A percentile compares a stretch with the other conserved stretches of the same genome.
Conservation (phyloP, 2,888 invertebrate genomes). For the Trissoscelio sp. region DNA sequence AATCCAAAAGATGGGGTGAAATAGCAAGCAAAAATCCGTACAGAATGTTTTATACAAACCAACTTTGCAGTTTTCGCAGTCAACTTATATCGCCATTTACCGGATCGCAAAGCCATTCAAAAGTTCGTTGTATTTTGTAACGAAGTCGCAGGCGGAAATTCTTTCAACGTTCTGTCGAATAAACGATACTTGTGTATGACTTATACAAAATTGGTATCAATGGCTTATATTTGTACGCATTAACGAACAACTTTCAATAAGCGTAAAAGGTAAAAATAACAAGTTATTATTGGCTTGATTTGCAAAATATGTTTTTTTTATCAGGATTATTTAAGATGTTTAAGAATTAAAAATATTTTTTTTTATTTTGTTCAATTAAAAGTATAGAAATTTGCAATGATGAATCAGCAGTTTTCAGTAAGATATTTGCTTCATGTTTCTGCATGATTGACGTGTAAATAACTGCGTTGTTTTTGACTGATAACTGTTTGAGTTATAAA, state of each 20-base stretch:
- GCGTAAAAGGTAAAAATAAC: not conserved
- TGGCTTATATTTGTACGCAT: conserved; percentile 5
- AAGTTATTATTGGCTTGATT: not conserved
- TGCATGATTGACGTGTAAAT: too few species aligned
- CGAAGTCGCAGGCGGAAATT: conserved; percentile 25
- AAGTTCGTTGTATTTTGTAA: conserved; percentile 41
- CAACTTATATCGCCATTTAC: conserved; percentile 54
- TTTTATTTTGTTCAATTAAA: too few species aligned
- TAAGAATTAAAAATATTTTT: too few species aligned
- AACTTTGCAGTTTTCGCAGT: conserved; percentile 50
- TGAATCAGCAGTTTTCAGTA: too few species aligned
- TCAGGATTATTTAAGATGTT: too few species aligned
- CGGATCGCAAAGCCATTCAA: conserved; percentile 36
- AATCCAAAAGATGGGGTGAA: conserved; percentile 35
- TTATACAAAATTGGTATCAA: conserved; percentile 24
- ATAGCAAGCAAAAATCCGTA: conserved; percentile 28
- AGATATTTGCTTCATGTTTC: too few species aligned
- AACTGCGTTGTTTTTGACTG: too few species aligned
- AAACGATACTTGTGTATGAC: conserved; percentile 21
- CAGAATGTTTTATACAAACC: conserved; percentile 46
- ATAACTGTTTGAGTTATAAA: too few species aligned
- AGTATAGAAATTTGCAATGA: too few species aligned
- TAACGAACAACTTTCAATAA: not conserved
- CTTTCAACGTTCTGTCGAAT: conserved; percentile 22
- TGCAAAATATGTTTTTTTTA: too few species aligned